phyloP scores from a whole-genome alignment of 1,140 invertebrate genomes.

The Platyscapa corneri region DNA sequence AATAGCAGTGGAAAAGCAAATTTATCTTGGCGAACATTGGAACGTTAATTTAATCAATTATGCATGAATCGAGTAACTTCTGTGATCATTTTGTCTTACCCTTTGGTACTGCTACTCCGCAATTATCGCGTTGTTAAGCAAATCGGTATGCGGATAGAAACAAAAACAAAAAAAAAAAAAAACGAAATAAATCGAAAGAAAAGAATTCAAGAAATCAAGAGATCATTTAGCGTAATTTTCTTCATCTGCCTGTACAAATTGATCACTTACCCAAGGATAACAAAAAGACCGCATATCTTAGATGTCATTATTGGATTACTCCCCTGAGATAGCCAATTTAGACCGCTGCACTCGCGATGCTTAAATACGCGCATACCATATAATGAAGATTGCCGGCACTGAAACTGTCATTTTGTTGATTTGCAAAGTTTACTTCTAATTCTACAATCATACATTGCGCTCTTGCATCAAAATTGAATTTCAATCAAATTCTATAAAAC shows the following conservation, averaged over 20 bases:
- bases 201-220: neutral
- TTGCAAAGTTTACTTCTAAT: neutral
- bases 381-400: neutral
- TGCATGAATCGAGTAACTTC: too few relatives aligned
- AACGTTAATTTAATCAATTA: too few relatives aligned
- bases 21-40: too few relatives aligned
- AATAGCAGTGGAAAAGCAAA: too few relatives aligned
- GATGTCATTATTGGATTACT: neutral
- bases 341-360: neutral
- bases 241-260: slow-evolving; percentile 1
- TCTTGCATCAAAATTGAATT: neutral
- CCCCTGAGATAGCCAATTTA: neutral
- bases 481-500: neutral
- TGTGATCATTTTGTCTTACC: too few relatives aligned
- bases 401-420: neutral
- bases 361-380: neutral
- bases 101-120: too few relatives aligned
- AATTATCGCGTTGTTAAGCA: too few relatives aligned
- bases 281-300: slow-evolving; percentile 4
- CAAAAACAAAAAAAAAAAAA: neutral
- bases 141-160: neutral
- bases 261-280: neutral
- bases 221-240: slow-evolving; percentile 10
- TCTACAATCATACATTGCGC: neutral
- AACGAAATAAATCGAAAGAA: neutral